Percentiles rank a stretch among this genome's conserved stretches.
phyloP scores from a whole-genome alignment of 2,888 invertebrate species.

The Hypena proboscidalis region DNA sequence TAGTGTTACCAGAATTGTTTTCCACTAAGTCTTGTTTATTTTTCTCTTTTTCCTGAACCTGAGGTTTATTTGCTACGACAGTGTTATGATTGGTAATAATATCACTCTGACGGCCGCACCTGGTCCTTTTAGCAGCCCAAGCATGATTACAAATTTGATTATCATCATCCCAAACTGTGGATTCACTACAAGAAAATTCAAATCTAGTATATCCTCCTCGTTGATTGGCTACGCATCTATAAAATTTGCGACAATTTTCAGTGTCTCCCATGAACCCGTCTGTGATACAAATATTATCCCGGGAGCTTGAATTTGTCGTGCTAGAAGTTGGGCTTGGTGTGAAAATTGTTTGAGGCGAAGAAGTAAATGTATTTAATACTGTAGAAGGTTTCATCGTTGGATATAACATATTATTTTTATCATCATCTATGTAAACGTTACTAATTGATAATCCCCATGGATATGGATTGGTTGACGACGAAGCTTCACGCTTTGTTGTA shows the following conservation, averaged over 20 bases:
- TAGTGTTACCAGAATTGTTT: conserved; percentile 27
- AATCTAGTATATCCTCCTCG: conserved; percentile 87
- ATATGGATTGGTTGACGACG: conserved; percentile 20
- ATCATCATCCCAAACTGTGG: conserved; percentile 92
- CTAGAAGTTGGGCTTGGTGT: conserved; percentile 12
- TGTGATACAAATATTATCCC: conserved; percentile 75
- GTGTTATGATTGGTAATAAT: background rate
- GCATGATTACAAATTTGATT: conserved; percentile 90
- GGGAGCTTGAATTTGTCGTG: conserved; percentile 17
- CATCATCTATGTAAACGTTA: background rate
- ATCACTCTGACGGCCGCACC: conserved; percentile 55
- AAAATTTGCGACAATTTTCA: conserved; percentile 90
- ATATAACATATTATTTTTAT: conserved; percentile 2
- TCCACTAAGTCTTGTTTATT: conserved; percentile 10
- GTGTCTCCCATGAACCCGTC: conserved; percentile 91
- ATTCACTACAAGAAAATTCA: conserved; percentile 90
- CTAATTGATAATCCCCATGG: conserved; percentile 23
- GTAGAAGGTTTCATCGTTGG: background rate
- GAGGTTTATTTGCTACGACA: background rate
- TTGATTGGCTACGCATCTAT: conserved; percentile 89
- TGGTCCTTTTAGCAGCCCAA: conserved; percentile 82
- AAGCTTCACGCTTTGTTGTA: conserved; percentile 19
- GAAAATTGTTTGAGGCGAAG: conserved; percentile 16
- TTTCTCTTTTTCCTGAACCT: conserved; percentile 13
- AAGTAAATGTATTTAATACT: conserved; percentile 2